Percentiles rank a stretch among this genome's conserved stretches.
These are phyloP conservation scores for Rhyacophila brunnea DNA, from an alignment of 1,140 invertebrate genomes.

Conservation along the genomic window DNA sequence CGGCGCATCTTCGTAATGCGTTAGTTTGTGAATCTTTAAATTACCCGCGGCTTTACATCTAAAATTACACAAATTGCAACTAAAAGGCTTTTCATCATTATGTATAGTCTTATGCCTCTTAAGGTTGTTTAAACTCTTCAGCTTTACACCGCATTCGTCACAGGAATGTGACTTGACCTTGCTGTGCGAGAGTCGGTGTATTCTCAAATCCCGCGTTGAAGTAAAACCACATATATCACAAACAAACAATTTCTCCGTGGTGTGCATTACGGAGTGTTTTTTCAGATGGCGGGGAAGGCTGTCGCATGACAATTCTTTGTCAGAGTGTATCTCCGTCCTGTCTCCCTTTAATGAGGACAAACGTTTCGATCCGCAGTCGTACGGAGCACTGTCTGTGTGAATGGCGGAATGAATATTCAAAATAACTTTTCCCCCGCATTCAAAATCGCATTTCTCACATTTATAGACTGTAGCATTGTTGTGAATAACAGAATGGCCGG, in stretches of 20 bases:
- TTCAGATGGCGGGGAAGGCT: not conserved
- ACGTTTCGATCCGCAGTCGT: no score
- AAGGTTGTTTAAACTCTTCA: not conserved
- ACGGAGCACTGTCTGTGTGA: no score
- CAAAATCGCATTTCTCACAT: no score
- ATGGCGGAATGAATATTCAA: no score
- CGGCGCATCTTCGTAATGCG: not conserved
- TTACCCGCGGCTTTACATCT: not conserved
- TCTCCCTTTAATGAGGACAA: no score
- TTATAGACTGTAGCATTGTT: no score
- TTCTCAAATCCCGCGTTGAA: not conserved
- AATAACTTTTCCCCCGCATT: no score
- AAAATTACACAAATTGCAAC: slow-evolving; percentile 6
- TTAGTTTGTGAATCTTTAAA: slow-evolving; percentile 7
- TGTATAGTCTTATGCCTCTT: slow-evolving; percentile 16
- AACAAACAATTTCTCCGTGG: not conserved
- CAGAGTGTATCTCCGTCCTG: no score
- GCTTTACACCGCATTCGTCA: slow-evolving; percentile 1
- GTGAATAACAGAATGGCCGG: no score
- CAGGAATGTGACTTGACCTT: not conserved
- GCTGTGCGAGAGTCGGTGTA: not conserved
- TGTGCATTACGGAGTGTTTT: not conserved
- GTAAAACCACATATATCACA: not conserved
- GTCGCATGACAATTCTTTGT: no score
- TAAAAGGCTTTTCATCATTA: slow-evolving; percentile 2